Base-by-base conservation (phyloP, 2,888 invertebrate species). In the Tetropium fuscum region DNA sequence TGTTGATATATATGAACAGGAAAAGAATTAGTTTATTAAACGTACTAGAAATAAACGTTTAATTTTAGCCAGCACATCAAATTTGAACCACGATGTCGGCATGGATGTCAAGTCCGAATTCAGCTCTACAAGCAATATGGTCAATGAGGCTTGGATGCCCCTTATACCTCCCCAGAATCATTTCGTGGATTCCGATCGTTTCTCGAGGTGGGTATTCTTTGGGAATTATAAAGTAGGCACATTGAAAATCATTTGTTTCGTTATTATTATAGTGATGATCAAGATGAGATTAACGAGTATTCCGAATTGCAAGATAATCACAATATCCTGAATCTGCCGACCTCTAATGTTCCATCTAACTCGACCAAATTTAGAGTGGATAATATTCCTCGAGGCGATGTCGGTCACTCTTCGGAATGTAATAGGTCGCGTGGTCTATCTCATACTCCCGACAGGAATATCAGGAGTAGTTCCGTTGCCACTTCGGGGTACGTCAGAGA, bases 31-130 rank as follows among this genome's bases (percentile, higher is more conserved):
- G 27, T 7, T n/a, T 7, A 27, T 2, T n/a, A n/a, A n/a, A n/a
- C n/a, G n/a, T n/a, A n/a, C n/a, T n/a, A n/a, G n/a, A n/a, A n/a
- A n/a, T n/a, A n/a, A n/a, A 5, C 5, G 13, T 51, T 51, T 44
- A 13, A 48, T 60, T 63, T 55, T 64, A 80, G 80, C 78, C 32
- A 77, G 78, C 7, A 76, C 80, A 18, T 82, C 82, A 8, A 80
- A 81, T 65, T 72, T 82, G 51, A 82, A 83, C 60, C 83, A 82
- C 60, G 82, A 83, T 68, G 77, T 81, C 13, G 80, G 81, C 11
- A 43, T 60, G 40, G 81, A 81, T 58, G 78, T 75, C 45, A 82
- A 82, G 70, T 79, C 80, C 0, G 81, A 82, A 57, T 67, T 76
- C 30, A 75, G 75, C 44, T 68, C 73, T 44, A 68, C 69, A 18